These are phyloP conservation scores for Cerastis rubricosa DNA, from an alignment of 2,888 invertebrate species.

Conservation along the genomic window DNA sequence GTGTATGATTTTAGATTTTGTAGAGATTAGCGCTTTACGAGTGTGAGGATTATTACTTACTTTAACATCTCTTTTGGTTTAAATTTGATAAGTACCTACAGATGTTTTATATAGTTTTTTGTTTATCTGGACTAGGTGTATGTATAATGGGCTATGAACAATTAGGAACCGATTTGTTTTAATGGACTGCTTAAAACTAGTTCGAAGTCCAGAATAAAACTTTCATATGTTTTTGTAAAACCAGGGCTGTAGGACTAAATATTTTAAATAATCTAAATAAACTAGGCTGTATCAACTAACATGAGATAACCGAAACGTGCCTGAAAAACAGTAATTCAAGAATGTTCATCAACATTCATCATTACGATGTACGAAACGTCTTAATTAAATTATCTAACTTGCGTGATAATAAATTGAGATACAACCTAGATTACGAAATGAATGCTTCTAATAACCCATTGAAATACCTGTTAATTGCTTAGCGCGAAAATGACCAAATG, in stretches of 20 bases:
- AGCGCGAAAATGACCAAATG: constrained; percentile 18
- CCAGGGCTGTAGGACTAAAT: background rate
- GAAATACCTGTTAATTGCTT: constrained; percentile 35
- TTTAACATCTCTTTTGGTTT: background rate
- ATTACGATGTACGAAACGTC: background rate
- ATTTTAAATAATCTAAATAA: background rate
- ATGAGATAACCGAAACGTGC: background rate
- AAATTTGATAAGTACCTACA: background rate
- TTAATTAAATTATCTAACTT: constrained; percentile 30
- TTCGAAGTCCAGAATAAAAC: background rate
- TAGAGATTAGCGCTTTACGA: background rate
- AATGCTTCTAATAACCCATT: constrained; percentile 14
- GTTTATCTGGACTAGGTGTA: background rate
- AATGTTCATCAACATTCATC: constrained; percentile 5
- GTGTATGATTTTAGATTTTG: background rate
- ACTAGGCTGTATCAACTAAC: background rate
- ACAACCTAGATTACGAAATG: constrained; percentile 11
- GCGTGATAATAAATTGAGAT: constrained; percentile 16
- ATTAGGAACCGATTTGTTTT: background rate
- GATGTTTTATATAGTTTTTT: background rate
- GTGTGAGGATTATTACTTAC: background rate
- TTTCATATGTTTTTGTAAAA: background rate
- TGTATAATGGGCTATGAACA: background rate
- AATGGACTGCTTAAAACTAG: background rate
- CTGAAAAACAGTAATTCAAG: background rate